phyloP scores from a whole-genome alignment of 1,140 invertebrate genomes.

The Nasonia longicornis region DNA sequence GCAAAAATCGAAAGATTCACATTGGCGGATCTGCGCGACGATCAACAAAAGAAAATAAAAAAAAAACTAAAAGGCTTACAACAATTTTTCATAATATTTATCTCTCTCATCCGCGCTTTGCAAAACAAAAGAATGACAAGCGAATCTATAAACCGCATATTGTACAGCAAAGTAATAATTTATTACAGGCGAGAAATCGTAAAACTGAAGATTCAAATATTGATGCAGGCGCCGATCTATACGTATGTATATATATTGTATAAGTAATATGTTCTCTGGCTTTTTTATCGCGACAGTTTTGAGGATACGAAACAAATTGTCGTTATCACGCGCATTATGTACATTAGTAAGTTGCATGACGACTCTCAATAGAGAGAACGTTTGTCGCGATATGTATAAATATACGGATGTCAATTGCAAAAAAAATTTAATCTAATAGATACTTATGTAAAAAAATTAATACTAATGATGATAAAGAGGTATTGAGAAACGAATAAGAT shows the following conservation, averaged over 20 bases:
- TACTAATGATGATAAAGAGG: slow-evolving; percentile 19
- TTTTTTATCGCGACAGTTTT: slow-evolving; percentile 22
- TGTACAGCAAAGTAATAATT: slow-evolving; percentile 32
- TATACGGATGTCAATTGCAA: slow-evolving; percentile 66
- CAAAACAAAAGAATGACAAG: slow-evolving; percentile 32
- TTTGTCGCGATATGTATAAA: slow-evolving; percentile 56
- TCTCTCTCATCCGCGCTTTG: slow-evolving; percentile 27
- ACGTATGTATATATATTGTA: slow-evolving; percentile 14
- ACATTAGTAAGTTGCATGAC: slow-evolving; percentile 32
- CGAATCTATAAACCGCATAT: slow-evolving; percentile 22
- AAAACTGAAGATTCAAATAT: not conserved
- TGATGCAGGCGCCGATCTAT: slow-evolving; percentile 23
- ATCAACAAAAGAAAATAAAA: slow-evolving; percentile 11
- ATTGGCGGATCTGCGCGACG: not conserved
- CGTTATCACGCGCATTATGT: slow-evolving; percentile 28
- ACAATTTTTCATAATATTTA: not conserved
- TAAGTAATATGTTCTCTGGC: slow-evolving; percentile 33
- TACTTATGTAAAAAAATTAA: slow-evolving; percentile 38
- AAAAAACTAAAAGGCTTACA: slow-evolving; percentile 6
- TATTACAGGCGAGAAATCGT: not conserved
- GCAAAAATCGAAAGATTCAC: slow-evolving; percentile 2
- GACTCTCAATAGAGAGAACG: slow-evolving; percentile 33
- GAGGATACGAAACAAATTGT: slow-evolving; percentile 4
- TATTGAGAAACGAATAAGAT: not conserved
- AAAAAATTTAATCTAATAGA: slow-evolving; percentile 53